Conservation (phyloP, 2,113 vertebrate species). For the Crotalus helleri region DNA sequence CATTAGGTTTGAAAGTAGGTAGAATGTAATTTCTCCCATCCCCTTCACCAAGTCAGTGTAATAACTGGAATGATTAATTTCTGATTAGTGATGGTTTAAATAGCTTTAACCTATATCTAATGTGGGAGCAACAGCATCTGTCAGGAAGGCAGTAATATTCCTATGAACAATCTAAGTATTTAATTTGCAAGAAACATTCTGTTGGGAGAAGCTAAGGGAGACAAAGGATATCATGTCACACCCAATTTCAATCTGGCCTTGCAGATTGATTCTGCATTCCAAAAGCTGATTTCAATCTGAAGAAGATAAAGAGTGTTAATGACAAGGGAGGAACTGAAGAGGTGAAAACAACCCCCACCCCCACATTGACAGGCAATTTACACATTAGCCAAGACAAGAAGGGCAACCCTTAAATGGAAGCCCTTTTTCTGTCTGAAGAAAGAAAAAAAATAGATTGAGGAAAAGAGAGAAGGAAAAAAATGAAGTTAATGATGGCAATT, state of each 20-base stretch:
- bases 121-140: conserved; percentile 48
- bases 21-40: conserved; percentile 23
- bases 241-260: conserved; percentile 24
- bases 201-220: conserved; percentile 41
- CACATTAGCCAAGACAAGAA: conserved; percentile 32
- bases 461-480: conserved; percentile 61
- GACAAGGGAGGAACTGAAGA: conserved; percentile 33
- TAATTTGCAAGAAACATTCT: conserved; percentile 57
- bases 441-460: conserved; percentile 57
- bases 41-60: conserved; percentile 39
- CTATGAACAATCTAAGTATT: conserved; percentile 22
- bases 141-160: conserved; percentile 35
- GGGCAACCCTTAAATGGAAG: conserved; percentile 33
- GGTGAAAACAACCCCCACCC: conserved; percentile 22
- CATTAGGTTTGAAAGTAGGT: conserved; percentile 36
- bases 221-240: conserved; percentile 29
- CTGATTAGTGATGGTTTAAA: conserved; percentile 43
- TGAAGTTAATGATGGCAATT: conserved; percentile 69
- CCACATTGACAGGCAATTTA: conserved; percentile 49
- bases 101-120: conserved; percentile 50
- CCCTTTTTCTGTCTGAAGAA: conserved; percentile 31
- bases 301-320: conserved; percentile 26
- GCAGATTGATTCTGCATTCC: conserved; percentile 20
- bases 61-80: conserved; percentile 51
- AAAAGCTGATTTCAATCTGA: conserved; percentile 44